Conservation (phyloP, 2,113 vertebrate genomes). For the Burhinus bistriatus region DNA sequence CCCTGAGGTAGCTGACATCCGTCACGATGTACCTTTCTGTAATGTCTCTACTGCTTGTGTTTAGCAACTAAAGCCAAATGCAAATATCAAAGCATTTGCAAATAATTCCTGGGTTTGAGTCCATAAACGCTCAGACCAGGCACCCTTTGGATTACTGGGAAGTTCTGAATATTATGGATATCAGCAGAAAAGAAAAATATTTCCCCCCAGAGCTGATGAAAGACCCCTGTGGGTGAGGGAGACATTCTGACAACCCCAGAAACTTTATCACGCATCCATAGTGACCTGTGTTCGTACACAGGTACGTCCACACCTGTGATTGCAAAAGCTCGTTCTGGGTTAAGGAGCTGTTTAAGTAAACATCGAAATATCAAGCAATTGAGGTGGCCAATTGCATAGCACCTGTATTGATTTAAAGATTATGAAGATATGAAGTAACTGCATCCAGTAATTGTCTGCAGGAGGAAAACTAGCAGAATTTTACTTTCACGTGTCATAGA, state of each 20-base stretch:
- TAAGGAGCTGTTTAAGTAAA: not conserved
- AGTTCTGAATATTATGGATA: not conserved
- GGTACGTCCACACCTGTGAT: not conserved
- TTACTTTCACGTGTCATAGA: not conserved
- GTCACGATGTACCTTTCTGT: not conserved
- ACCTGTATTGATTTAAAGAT: not conserved
- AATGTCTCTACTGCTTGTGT: not conserved
- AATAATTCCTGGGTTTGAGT: not conserved
- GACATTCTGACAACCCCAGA: not conserved
- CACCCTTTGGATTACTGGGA: not conserved
- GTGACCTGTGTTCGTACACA: not conserved
- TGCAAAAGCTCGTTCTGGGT: not conserved
- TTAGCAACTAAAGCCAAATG: not conserved
- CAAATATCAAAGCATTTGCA: not conserved
- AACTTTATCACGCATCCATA: not conserved
- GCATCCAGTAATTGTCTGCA: not conserved
- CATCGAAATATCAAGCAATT: not conserved
- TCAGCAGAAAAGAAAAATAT: not conserved
- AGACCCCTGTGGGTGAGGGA: not conserved
- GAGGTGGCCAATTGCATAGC: not conserved
- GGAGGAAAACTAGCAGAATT: not conserved
- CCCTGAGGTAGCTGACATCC: not conserved
- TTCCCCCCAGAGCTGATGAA: not conserved
- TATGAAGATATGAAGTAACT: not conserved
- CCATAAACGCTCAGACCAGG: not conserved